phyloP scores from a whole-genome alignment of 1,140 invertebrate genomes.

The Acromyrmex heyeri region DNA sequence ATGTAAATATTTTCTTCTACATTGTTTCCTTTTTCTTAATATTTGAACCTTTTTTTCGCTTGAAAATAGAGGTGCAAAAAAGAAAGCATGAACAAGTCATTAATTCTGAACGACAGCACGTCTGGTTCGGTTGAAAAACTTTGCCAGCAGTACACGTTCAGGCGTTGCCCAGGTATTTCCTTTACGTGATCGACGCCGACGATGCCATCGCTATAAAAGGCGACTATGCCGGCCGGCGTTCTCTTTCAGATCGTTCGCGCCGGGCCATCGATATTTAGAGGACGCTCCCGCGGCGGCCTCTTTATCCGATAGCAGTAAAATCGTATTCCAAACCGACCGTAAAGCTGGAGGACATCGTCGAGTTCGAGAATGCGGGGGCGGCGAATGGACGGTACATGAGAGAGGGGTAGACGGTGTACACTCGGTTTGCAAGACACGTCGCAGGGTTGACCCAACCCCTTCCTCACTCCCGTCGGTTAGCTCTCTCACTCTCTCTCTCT shows the following conservation, averaged over 20 bases:
- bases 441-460: conserved; percentile 80
- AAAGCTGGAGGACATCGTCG: conserved; percentile 72
- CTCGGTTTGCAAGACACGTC: conserved; percentile 86
- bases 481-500: conserved; percentile 3
- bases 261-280: conserved; percentile 70
- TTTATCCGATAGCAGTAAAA: conserved; percentile 75
- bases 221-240: conserved; percentile 35
- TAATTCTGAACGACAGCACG: conserved; percentile 56
- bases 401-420: conserved; percentile 75
- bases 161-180: conserved; percentile 48
- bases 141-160: conserved; percentile 32
- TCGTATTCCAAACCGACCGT: conserved; percentile 74
- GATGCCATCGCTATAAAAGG: conserved; percentile 59
- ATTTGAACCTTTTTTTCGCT: neutral
- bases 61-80: conserved; percentile 5
- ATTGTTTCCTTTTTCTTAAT: neutral
- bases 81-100: conserved; percentile 16
- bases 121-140: conserved; percentile 29
- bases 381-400: conserved; percentile 44
- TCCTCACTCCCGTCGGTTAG: conserved; percentile 68
- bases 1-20: neutral
- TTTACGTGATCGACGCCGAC: conserved; percentile 60
- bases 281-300: conserved; percentile 56
- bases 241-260: conserved; percentile 62
- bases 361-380: conserved; percentile 55